These are phyloP conservation scores for Varecia variegata DNA, from an alignment of 2,797 vertebrate genomes.

Conservation along the genomic window DNA sequence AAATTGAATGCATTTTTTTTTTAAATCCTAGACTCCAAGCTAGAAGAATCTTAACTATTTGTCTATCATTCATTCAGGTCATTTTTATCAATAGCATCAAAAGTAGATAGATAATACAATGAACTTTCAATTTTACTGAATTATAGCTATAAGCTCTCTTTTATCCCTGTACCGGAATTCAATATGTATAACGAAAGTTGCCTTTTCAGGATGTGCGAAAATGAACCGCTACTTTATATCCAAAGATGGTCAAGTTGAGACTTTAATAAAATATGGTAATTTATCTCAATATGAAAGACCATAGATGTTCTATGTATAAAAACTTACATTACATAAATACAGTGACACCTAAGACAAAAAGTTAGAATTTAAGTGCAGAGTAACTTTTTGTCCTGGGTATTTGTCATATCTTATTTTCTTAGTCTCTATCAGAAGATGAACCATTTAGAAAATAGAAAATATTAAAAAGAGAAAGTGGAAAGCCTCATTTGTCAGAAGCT, in stretches of 20 bases:
- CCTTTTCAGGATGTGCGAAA: not conserved
- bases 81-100: not conserved
- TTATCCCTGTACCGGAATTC: not conserved
- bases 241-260: not conserved
- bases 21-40: not conserved
- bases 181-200: not conserved
- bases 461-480: not conserved
- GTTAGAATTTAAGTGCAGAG: not conserved
- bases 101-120: not conserved
- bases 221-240: not conserved
- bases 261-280: not conserved
- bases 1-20: not conserved
- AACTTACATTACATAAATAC: not conserved
- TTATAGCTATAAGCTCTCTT: not conserved
- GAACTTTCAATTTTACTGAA: not conserved
- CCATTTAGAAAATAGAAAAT: not conserved
- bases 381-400: constrained; percentile 4
- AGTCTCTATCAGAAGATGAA: not conserved
- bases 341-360: not conserved
- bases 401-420: not conserved
- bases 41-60: not conserved
- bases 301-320: not conserved
- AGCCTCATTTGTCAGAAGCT: not conserved
- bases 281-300: constrained; percentile 37
- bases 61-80: not conserved